These are phyloP conservation scores for Clupea harengus DNA, from an alignment of 2,113 vertebrate genomes.

Conservation along the genomic window DNA sequence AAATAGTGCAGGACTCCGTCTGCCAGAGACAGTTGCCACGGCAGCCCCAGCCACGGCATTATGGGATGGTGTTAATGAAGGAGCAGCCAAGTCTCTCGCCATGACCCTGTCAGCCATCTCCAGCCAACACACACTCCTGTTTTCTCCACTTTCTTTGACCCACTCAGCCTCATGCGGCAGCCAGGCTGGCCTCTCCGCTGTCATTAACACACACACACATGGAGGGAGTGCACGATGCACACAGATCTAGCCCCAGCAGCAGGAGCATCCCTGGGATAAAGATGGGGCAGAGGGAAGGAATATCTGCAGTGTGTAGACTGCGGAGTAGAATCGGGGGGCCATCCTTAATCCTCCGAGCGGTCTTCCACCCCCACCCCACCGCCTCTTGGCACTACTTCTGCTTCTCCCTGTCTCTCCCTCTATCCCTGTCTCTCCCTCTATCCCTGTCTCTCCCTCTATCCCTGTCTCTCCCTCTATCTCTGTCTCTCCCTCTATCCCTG, in stretches of 20 bases:
- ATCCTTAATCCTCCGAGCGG: not conserved
- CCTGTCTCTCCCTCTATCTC: not conserved
- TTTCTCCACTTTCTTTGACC: not conserved
- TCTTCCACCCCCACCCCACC: not conserved
- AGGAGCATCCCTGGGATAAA: conserved; percentile 20
- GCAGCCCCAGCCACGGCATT: conserved; percentile 54
- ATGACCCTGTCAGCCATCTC: conserved; percentile 35
- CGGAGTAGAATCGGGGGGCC: not conserved
- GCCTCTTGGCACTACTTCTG: not conserved
- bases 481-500: too few relatives aligned
- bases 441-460: not conserved
- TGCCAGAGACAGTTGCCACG: conserved; percentile 48
- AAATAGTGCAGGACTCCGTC: conserved; percentile 52
- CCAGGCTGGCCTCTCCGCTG: too few relatives aligned
- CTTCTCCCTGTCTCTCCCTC: not conserved
- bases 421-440: too few relatives aligned
- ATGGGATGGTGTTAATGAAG: conserved; percentile 58
- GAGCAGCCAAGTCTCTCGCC: conserved; percentile 43
- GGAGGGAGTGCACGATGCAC: not conserved
- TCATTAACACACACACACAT: not conserved
- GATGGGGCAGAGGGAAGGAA: conserved; percentile 17
- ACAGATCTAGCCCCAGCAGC: not conserved
- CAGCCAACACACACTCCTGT: not conserved
- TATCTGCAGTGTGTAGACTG: conserved; percentile 44
- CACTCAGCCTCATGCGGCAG: not conserved